Evolutionary conservation across 2,888 invertebrate species (phyloP), one percentile per base, ranked within the genome.

Genomic region (Orgyia antiqua): DNA sequence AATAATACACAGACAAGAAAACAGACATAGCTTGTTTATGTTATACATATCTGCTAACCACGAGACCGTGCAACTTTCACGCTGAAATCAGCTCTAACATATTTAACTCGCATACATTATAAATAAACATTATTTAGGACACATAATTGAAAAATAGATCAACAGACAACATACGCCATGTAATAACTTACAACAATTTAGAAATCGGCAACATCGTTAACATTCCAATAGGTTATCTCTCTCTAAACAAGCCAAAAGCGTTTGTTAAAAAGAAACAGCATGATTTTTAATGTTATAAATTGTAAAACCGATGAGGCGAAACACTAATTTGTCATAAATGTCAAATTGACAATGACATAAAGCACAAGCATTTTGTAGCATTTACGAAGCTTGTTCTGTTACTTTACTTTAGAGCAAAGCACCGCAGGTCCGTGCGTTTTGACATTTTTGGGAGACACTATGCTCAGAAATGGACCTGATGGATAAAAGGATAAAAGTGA

Each of bases 1-100:
- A 67, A 83, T 64, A 66, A 78, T 67, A 66, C 80, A 72, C 33
- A 86, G 59, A 60, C 76, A 77, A 31, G 77, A 74, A 58, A 84
- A 69, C 42, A 86, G 56, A 73, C 80, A 84, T 65, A 83, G 57
- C 67, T 82, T 84, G 56, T 82, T 76, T 42, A 83, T 53, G 69
- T 80, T 83, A 66, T 76, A 76, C 86, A 86, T 84, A 64, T 68
- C 69, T 68, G 53, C 47, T 52, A 33, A 43, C 45, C 42, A 49
- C 47, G 44, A 42, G 51, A 52, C 55, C 51, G 50, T 42, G 42
- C 47, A 57, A 58, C 52, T 55, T n/a, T 68, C 63, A 70, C 57
- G 53, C 58, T 51, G 52, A 56, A 58, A 58, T 52, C 60, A 62
- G 57, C 61, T 69, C 65, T 71, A 64, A 40, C 63, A 67, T 71